Evolutionary conservation across 2,888 invertebrate genomes (phyloP).

Genomic region (Drosophila macrospina): DNA sequence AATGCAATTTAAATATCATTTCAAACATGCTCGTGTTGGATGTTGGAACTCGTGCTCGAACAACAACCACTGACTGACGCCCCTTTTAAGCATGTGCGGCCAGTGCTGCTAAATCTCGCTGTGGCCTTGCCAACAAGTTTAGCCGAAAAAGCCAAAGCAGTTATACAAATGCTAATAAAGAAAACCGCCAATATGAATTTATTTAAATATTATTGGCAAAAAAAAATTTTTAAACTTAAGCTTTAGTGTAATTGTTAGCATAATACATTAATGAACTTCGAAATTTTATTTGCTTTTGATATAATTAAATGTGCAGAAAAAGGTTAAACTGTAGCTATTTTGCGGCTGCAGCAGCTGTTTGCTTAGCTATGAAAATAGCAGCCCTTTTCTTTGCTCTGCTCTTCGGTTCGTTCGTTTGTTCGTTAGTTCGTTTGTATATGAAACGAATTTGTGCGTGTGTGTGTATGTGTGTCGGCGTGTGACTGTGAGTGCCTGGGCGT

Average conservation of each 20-base stretch:
- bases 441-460: not conserved
- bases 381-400: constrained; percentile 50
- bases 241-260: not conserved
- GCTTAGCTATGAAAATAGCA: constrained; percentile 35
- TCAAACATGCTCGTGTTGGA: constrained; percentile 52
- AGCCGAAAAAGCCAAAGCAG: constrained; percentile 13
- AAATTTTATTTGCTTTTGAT: not conserved
- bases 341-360: constrained; percentile 31
- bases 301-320: not conserved
- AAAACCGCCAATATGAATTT: not conserved
- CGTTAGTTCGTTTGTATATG: constrained; percentile 11
- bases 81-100: constrained; percentile 39
- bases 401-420: constrained; percentile 35
- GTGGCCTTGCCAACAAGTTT: constrained; percentile 23
- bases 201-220: not conserved
- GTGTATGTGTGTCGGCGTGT: constrained; percentile 17
- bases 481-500: constrained; percentile 12
- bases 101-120: constrained; percentile 30
- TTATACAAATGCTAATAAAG: not conserved
- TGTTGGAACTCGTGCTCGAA: constrained; percentile 49
- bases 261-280: not conserved
- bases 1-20: constrained; percentile 26
- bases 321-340: constrained; percentile 34
- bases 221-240: not conserved
- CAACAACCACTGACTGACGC: constrained; percentile 61